A percentile compares a stretch with the other conserved stretches of the same genome.
These are phyloP conservation scores for Erebia aethiops DNA, from an alignment of 2,888 invertebrate species.

Conservation along the genomic window DNA sequence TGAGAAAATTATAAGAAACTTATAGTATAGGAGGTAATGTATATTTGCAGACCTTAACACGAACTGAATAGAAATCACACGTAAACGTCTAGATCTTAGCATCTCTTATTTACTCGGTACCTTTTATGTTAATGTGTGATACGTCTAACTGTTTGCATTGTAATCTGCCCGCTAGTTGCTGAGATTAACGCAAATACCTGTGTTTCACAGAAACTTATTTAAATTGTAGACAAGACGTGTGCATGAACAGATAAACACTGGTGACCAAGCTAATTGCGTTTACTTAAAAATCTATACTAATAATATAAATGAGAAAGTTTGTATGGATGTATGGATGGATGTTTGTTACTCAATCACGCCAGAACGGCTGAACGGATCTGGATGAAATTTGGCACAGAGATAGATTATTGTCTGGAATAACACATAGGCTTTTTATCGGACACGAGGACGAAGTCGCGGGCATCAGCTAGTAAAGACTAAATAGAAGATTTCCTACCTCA, in stretches of 20 bases:
- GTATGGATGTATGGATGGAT: too few relatives aligned
- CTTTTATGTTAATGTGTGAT: conserved; percentile 22
- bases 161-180: conserved; percentile 13
- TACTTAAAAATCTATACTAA: neutral
- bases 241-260: neutral
- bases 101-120: conserved; percentile 8
- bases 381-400: too few relatives aligned
- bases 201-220: conserved; percentile 17
- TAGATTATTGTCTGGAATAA: too few relatives aligned
- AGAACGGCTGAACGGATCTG: too few relatives aligned
- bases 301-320: too few relatives aligned
- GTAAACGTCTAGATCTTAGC: conserved; percentile 9
- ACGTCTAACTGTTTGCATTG: conserved; percentile 19
- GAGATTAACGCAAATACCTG: conserved; percentile 25
- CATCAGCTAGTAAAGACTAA: too few relatives aligned
- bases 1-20: neutral
- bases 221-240: conserved; percentile 11
- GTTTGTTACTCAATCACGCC: too few relatives aligned
- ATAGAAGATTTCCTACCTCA: neutral
- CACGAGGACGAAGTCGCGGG: too few relatives aligned
- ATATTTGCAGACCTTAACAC: neutral
- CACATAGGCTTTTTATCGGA: too few relatives aligned
- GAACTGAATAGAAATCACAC: conserved; percentile 14
- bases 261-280: neutral
- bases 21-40: too few relatives aligned